Base-by-base conservation (phyloP, 2,888 invertebrate species). In the Acrobasis suavella region DNA sequence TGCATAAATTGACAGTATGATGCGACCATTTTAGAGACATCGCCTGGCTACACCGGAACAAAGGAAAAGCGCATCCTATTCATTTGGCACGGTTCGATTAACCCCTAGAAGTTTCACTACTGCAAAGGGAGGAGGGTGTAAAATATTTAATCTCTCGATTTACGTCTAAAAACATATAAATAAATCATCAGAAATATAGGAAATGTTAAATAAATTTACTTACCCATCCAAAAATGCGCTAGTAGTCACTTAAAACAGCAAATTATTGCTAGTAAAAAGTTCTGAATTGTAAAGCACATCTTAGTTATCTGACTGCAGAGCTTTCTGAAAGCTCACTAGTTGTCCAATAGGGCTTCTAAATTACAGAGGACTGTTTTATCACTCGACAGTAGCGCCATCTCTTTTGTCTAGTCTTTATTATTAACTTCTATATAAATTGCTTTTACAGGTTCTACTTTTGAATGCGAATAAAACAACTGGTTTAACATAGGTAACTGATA, bases 381-480 rank as follows among this genome's bases (percentile, higher is more conserved):
- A 49, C 69, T 58, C 38, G 9, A 62, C 60, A 56, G 49, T 54
- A 74, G 66, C 81, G 83, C 82, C 89, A 88, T 77, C 89, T 87
- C 69, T 75, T 78, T 79, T 86, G 80, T 86, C 63, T 37, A 60
- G 50, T 78, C n/a, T 42, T 65, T 73, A 66, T 58, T 37, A 38
- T 22, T 32, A 37, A 63, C n/a, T 52, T 22, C 38, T 50, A 55
- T 37, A 59, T 61, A 64, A 67, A 69, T 62, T 55, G 12, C 22
- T 16, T 39, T 42, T 50, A 16, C 15, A 50, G 17, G 50, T 16
- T 17, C 17, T 46, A 17, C 16, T 50, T 50, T 17, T 17, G 8
- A 32, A 50, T 16, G 46, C 46, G 3, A 14, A 7, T 46, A 14
- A 14, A 46, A 46, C 3, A 1, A 14, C 22, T 22, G 22, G 2